Evolutionary conservation across 2,888 invertebrate genomes (phyloP).

Genomic region (Arge pagana): DNA sequence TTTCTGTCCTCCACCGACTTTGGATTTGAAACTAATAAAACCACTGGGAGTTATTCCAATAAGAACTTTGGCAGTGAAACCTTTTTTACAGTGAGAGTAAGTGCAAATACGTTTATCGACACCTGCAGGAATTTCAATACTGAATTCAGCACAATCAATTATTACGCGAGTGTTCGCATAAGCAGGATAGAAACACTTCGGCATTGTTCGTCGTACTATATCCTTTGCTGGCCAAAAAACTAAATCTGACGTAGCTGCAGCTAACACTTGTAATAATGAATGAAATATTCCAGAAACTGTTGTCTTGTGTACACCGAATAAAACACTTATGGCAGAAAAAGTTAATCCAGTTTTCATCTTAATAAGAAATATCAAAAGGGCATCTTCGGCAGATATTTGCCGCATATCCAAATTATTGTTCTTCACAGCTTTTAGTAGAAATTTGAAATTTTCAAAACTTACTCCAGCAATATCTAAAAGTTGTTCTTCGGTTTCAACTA

Average conservation of each 20-base stretch:
- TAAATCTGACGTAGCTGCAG: constrained; percentile 4
- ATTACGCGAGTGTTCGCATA: too few relatives aligned
- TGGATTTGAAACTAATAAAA: constrained; percentile 31
- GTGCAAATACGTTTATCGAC: constrained; percentile 3
- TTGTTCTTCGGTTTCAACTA: constrained; percentile 28
- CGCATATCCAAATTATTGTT: constrained; percentile 24
- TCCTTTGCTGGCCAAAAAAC: constrained; percentile 25
- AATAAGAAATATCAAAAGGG: constrained; percentile 33
- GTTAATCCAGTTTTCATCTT: constrained; percentile 34
- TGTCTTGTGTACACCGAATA: constrained; percentile 30
- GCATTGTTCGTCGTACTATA: constrained; percentile 18
- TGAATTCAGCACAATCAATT: too few relatives aligned
- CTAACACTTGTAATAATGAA: constrained; percentile 23
- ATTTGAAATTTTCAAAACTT: neutral
- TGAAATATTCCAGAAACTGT: constrained; percentile 31
- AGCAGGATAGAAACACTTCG: constrained; percentile 17
- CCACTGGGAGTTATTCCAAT: constrained; percentile 32
- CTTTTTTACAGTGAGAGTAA: constrained; percentile 28
- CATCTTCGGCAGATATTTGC: constrained; percentile 26
- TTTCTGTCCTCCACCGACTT: constrained; percentile 30
- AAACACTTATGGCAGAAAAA: constrained; percentile 31
- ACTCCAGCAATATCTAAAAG: constrained; percentile 24
- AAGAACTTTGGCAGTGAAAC: constrained; percentile 29
- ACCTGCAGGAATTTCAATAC: too few relatives aligned
- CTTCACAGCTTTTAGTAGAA: constrained; percentile 24